Evolutionary conservation across 2,888 invertebrate species (phyloP).

Genomic region (Nipponacmea schrenckii): DNA sequence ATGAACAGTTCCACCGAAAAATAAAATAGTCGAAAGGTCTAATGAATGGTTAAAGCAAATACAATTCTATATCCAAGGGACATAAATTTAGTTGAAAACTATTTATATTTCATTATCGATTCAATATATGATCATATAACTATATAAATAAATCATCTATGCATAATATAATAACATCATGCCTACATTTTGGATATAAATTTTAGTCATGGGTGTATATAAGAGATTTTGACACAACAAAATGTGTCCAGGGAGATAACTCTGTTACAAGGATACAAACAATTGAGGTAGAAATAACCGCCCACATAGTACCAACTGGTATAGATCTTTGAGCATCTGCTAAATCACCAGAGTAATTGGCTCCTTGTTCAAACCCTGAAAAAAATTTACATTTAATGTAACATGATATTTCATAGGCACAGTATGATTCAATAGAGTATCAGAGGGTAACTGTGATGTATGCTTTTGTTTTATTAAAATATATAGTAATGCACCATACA

Average conservation of each 20-base stretch:
- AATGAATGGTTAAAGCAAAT: not conserved
- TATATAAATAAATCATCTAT: no score
- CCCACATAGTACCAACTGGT: conserved; percentile 95
- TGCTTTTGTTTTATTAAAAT: no score
- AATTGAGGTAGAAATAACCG: conserved; percentile 92
- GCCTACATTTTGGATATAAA: no score
- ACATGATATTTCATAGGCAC: not conserved
- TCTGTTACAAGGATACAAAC: conserved; percentile 75
- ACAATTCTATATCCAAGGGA: no score
- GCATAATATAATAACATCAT: no score
- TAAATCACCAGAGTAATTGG: conserved; percentile 97
- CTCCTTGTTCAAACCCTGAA: conserved; percentile 98
- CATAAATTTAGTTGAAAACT: no score
- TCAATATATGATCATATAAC: no score
- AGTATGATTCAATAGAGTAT: no score
- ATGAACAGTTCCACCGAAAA: conserved; percentile 86
- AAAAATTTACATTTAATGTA: conserved; percentile 11
- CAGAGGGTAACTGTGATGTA: no score
- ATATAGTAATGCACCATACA: no score
- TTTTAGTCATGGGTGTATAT: conserved; percentile 3
- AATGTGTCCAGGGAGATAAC: conserved; percentile 63
- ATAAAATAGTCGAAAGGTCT: conserved; percentile 32
- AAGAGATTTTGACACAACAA: not conserved
- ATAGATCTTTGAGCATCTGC: conserved; percentile 98
- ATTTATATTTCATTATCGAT: no score